Evolutionary conservation across 2,888 invertebrate species (phyloP), one percentile per base, ranked within the genome.

Genomic region (Limenitis arthemis): DNA sequence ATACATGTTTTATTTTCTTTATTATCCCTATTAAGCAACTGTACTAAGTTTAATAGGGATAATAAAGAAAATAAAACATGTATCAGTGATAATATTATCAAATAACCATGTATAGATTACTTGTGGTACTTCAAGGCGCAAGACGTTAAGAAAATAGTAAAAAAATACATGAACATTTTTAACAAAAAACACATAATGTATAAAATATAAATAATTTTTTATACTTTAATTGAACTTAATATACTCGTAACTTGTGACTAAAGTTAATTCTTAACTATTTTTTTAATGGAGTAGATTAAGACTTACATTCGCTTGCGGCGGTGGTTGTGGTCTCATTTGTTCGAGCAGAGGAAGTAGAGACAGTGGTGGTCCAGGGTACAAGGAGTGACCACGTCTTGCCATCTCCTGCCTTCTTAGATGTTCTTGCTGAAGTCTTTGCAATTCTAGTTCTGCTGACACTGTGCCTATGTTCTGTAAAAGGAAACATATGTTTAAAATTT

Each of bases 321-420:
- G 88, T 67, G 61, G 73, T 47, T 80, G 82, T 34, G 78, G 80
- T 65, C 73, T 67, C 71, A 91, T 83, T 66, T 91, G 91, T 64
- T 91, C 93, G 65, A 93, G 77, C 61, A 93, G 87, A n/a, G 93
- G 93, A 55, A 93, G 82, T 64, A 93, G 89, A 72, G 90, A 89
- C 53, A 93, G 85, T 4, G 90, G 92, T 0, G 91, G 90, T 6
- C 89, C 89, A 28, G 87, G 86, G 73, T 80, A 89, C 59, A 86
- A 56, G 1, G 78, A 77, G 47, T 86, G 84, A 0, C 83, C 78
- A 6, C 76, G 83, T 69, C 79, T 82, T 62, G 78, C 88, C 85
- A 82, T 67, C 75, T 80, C 89, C 76, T 79, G 83, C 44, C 91
- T 84, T 59, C 89, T 86, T 41, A 90, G 77, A 62, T 90, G 90